phyloP scores from a whole-genome alignment of 2,113 vertebrate species.

The Tragulus kanchil region DNA sequence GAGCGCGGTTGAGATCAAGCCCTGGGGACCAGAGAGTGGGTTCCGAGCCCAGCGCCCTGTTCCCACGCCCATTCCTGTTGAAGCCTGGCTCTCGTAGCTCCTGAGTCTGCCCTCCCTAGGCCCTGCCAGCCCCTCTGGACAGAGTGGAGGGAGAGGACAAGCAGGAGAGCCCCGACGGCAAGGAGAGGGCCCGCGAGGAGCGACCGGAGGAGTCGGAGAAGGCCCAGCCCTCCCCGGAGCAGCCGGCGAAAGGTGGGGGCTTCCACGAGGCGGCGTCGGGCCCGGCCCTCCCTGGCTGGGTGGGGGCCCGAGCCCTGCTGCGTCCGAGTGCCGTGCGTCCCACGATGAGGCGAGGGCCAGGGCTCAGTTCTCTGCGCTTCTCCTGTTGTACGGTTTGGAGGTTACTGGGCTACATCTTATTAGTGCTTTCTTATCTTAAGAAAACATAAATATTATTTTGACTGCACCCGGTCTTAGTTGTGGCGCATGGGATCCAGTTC shows the following conservation, averaged over 20 bases:
- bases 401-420: not conserved
- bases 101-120: not conserved
- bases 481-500: not conserved
- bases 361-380: not conserved
- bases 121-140: constrained; percentile 73
- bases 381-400: not conserved
- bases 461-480: not conserved
- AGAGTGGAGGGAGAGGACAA: constrained; percentile 86
- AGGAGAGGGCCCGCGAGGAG: constrained; percentile 86
- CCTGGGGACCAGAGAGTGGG: rapidly evolving
- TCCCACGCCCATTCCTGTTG: rapidly evolving
- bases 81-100: not conserved
- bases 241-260: constrained; percentile 80
- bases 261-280: not conserved
- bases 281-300: rapidly evolving
- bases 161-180: constrained; percentile 78
- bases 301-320: not conserved
- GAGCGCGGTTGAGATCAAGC: not conserved
- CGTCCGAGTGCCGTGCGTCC: rapidly evolving
- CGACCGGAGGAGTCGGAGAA: constrained; percentile 89
- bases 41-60: not conserved
- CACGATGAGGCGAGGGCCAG: not conserved
- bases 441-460: not conserved
- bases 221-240: constrained; percentile 84
- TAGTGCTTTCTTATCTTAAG: too few species aligned